Conservation (phyloP, 2,113 vertebrate species). For the Galbula dea region DNA sequence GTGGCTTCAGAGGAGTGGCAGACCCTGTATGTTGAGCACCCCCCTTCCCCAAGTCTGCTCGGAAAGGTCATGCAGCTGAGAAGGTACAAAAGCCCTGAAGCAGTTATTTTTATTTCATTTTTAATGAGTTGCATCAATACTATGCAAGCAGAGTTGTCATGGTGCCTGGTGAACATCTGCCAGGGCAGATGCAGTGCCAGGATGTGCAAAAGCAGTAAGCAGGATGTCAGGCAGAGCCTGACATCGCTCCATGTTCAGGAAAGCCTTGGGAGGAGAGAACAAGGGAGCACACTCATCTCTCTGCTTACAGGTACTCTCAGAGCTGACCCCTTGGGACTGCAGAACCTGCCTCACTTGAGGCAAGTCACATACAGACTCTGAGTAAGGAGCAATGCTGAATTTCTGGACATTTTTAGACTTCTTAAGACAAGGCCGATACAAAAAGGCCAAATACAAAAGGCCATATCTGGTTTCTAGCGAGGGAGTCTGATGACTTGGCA, state of each 20-base stretch:
- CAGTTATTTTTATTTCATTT: neutral
- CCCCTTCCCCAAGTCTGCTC: neutral
- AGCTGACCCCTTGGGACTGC: neutral
- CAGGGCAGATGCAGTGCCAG: neutral
- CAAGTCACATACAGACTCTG: neutral
- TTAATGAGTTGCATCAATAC: constrained; percentile 45
- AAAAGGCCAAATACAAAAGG: neutral
- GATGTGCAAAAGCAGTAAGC: neutral
- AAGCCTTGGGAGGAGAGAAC: neutral
- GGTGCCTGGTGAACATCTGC: neutral
- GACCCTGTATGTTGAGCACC: accelerated
- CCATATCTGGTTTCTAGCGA: neutral
- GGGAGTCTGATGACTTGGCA: neutral
- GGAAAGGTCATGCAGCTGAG: neutral
- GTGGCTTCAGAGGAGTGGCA: neutral
- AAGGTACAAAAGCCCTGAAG: neutral
- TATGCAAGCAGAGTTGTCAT: neutral
- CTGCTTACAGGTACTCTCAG: neutral
- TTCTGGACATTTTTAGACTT: neutral
- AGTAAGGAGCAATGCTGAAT: neutral
- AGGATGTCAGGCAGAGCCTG: neutral
- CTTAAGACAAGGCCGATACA: no score
- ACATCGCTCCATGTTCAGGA: accelerated
- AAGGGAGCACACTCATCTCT: neutral
- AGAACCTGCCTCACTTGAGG: neutral